Evolutionary conservation across 2,888 invertebrate genomes (phyloP).

Genomic region (Polietes domitor): DNA sequence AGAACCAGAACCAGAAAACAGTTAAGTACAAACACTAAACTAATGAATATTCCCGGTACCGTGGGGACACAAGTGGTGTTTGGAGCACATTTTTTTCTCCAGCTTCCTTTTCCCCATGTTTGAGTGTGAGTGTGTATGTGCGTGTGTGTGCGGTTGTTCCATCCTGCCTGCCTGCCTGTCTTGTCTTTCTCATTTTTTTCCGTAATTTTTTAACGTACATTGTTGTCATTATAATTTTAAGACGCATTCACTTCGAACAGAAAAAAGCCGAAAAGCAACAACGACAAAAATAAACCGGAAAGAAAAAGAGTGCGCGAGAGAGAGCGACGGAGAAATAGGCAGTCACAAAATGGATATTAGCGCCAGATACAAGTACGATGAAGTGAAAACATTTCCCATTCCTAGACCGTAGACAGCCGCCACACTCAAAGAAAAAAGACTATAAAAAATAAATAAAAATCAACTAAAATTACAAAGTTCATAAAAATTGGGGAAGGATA

Average conservation of each 20-base stretch:
- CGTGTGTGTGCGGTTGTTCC: too few relatives aligned
- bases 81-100: conserved; percentile 16
- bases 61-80: conserved; percentile 47
- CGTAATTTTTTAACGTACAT: conserved; percentile 49
- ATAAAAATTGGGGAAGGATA: too few relatives aligned
- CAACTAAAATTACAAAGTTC: too few relatives aligned
- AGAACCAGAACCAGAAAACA: conserved; percentile 56
- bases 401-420: neutral
- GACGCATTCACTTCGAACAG: conserved; percentile 49
- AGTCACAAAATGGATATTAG: conserved; percentile 40
- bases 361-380: conserved; percentile 41
- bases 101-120: conserved; percentile 3
- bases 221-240: conserved; percentile 65
- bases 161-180: neutral
- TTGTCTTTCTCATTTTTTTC: neutral
- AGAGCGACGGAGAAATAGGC: conserved; percentile 47
- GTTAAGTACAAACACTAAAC: conserved; percentile 56
- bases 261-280: conserved; percentile 9
- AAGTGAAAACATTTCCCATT: conserved; percentile 35
- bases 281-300: neutral
- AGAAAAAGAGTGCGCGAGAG: neutral
- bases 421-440: too few relatives aligned
- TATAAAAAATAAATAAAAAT: too few relatives aligned
- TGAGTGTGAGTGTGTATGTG: conserved; percentile 16
- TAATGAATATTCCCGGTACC: conserved; percentile 58